A percentile compares a stretch with the other conserved stretches of the same genome.
phyloP scores from a whole-genome alignment of 2,113 vertebrate species.

The Epinephelus lanceolatus region DNA sequence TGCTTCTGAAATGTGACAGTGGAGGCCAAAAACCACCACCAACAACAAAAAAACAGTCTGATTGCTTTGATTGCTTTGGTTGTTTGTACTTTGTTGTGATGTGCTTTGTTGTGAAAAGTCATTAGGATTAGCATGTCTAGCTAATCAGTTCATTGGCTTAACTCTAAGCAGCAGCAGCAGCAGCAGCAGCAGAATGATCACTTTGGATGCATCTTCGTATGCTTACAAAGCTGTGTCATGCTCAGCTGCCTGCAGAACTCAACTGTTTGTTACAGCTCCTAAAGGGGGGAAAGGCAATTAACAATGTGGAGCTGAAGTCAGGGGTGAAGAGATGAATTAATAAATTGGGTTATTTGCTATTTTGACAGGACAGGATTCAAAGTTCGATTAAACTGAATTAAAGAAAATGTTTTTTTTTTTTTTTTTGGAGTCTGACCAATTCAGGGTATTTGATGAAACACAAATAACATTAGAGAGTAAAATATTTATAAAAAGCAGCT shows the following conservation, averaged over 20 bases:
- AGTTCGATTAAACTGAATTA: background rate
- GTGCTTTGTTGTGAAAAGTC: slow-evolving; percentile 22
- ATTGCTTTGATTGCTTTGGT: background rate
- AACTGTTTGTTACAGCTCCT: slow-evolving; percentile 23
- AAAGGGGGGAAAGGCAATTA: background rate
- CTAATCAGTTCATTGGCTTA: slow-evolving; percentile 55
- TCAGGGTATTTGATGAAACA: background rate
- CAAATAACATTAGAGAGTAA: background rate
- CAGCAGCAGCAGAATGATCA: background rate
- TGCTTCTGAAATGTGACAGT: background rate
- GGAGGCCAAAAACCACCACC: background rate
- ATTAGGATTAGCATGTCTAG: slow-evolving; percentile 26
- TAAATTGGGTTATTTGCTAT: slow-evolving; percentile 1
- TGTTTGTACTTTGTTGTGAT: background rate
- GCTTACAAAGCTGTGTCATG: slow-evolving; percentile 32
- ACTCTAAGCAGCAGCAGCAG: slow-evolving; percentile 1
- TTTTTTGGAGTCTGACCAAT: background rate
- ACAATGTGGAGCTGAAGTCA: slow-evolving; percentile 20
- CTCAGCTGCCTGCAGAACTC: slow-evolving; percentile 29
- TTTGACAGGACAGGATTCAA: background rate
- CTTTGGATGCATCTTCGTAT: slow-evolving; percentile 18
- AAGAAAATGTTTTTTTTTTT: background rate
- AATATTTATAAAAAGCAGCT: background rate
- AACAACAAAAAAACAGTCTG: background rate
- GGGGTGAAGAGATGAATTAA: slow-evolving; percentile 12